A percentile compares a stretch with the other conserved stretches of the same genome.
phyloP scores from a whole-genome alignment of 23 tunicate genomes.

The Ciona savignyi region DNA sequence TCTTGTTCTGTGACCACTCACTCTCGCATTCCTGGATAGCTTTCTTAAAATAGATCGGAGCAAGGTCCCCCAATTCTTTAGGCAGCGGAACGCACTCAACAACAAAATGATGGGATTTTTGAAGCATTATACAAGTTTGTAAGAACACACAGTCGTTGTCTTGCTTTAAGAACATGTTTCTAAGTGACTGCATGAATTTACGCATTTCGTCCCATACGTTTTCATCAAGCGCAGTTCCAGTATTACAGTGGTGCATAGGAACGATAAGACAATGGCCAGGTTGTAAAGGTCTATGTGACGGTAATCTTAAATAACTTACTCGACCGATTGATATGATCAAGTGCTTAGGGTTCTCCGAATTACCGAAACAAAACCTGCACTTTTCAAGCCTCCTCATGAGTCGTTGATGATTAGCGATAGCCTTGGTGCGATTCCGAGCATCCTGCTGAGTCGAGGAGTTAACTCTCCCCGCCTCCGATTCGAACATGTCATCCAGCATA shows the following conservation, averaged over 20 bases:
- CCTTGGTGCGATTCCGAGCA: slow-evolving; percentile 23
- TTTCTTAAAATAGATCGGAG: slow-evolving; percentile 96
- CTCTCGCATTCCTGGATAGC: slow-evolving; percentile 95
- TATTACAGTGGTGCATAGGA: slow-evolving; percentile 76
- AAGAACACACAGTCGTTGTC: slow-evolving; percentile 72
- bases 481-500: slow-evolving; percentile 92
- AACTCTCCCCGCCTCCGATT: slow-evolving; percentile 48
- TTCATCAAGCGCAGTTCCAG: slow-evolving; percentile 84
- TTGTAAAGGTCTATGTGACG: slow-evolving; percentile 52
- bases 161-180: slow-evolving; percentile 34
- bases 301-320: slow-evolving; percentile 52
- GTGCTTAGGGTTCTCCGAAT: slow-evolving; percentile 66
- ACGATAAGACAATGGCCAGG: slow-evolving; percentile 86
- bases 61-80: slow-evolving; percentile 61
- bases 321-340: slow-evolving; percentile 66
- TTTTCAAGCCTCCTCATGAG: slow-evolving; percentile 60
- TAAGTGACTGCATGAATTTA: slow-evolving; percentile 55
- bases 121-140: slow-evolving; percentile 53
- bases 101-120: slow-evolving; percentile 63
- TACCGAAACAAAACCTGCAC: slow-evolving; percentile 74
- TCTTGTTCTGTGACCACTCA: slow-evolving; percentile 85
- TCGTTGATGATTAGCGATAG: slow-evolving; percentile 42
- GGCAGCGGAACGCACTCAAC: slow-evolving; percentile 91
- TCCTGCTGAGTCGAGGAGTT: slow-evolving; percentile 26
- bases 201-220: slow-evolving; percentile 90